These are phyloP conservation scores for Drosophila nannoptera DNA, from an alignment of 1,140 invertebrate genomes.

Conservation along the genomic window DNA sequence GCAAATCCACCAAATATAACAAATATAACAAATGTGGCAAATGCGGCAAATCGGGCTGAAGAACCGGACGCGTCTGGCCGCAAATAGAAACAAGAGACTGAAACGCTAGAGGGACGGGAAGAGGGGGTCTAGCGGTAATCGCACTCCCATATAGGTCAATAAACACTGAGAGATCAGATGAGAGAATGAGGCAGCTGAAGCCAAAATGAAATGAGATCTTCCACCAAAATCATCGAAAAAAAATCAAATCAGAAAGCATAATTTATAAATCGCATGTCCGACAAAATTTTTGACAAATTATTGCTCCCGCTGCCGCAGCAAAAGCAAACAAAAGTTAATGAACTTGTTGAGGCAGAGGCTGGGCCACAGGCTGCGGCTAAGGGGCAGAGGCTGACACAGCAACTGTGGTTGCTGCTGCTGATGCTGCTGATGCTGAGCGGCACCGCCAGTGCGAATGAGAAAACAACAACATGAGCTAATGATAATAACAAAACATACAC, in stretches of 20 bases:
- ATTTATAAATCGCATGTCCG: constrained; percentile 73
- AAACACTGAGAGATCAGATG: not conserved
- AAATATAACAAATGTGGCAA: constrained; percentile 7
- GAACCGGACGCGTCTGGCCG: constrained; percentile 19
- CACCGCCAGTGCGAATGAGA: constrained; percentile 26
- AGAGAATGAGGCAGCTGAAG: not conserved
- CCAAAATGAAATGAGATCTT: constrained; percentile 15
- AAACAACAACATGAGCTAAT: constrained; percentile 56
- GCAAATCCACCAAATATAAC: constrained; percentile 14
- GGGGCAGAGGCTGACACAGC: not conserved
- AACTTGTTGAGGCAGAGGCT: constrained; percentile 50
- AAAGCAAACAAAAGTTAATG: constrained; percentile 63
- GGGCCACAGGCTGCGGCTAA: not conserved
- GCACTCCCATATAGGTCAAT: constrained; percentile 37
- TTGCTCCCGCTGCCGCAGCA: constrained; percentile 45
- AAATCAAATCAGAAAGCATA: constrained; percentile 52
- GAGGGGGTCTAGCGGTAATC: not conserved
- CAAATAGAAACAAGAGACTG: constrained; percentile 9
- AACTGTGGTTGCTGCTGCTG: not conserved
- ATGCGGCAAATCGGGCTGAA: not conserved
- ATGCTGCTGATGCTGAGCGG: constrained; percentile 12
- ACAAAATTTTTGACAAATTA: constrained; percentile 71
- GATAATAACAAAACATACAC: constrained; percentile 59
- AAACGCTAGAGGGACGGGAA: too few species aligned
- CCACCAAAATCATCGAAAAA: not conserved